Evolutionary conservation across 2,113 vertebrate species (phyloP), one percentile per base, ranked within the genome.

Genomic region (Mesitornis unicolor): DNA sequence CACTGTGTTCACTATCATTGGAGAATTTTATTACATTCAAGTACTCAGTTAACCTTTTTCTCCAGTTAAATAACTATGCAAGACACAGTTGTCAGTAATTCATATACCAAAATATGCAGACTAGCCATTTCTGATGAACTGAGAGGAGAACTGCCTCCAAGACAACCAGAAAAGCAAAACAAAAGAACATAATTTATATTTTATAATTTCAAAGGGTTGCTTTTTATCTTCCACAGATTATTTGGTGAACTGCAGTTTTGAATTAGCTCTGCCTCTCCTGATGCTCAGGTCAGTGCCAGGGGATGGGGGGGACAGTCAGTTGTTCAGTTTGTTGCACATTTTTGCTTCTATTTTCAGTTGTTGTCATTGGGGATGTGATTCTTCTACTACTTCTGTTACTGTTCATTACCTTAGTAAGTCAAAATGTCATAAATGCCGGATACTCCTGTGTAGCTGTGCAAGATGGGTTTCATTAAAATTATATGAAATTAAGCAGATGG

Each of bases 151-250:
- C 7, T 84, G 43, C 48, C 59, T 95, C 71, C 69, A 81, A 86
- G 76, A 88, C 13, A 76, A 36, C 28, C 78, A 92, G 85, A 70
- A 95, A 82, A 95, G 11, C 42, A 93, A 81, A 93, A 96, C 77
- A 89, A 82, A 84, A 71, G 54, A 90, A 17, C 57, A 31, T 68
- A 74, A 96, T 19, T 59, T 86, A 40, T 51, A 77, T 51, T 60
- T 68, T 81, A 36, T 64, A 89, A 63, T 83, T 94, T 95, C 83
- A 92, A 92, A 96, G 53, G 57, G 22, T n/a, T 92, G 80, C 22
- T 89, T 92, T 89, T 96, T 93, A 84, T 96, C 95, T 92, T 90
- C 74, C 48, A 89, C 20, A 79, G 89, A 93, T 87, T 90, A 90
- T 89, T 96, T 90, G 60, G 90, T 82, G 83, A 92, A 75, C 68